Evolutionary conservation across 2,888 invertebrate genomes (phyloP).

Genomic region (Limenitis camilla): DNA sequence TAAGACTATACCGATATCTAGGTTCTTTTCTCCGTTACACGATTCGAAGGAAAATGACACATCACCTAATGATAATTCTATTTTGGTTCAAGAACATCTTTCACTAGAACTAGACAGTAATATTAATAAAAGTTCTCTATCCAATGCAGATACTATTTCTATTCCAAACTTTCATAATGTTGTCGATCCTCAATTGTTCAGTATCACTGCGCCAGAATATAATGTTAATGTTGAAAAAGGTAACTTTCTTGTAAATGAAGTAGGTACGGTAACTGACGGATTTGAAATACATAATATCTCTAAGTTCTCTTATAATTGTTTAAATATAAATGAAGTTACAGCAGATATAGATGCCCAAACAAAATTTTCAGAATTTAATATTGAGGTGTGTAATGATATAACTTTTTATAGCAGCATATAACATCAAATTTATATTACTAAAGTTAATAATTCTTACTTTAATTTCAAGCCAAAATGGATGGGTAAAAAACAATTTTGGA

Average conservation of each 20-base stretch:
- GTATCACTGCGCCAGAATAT: conserved; percentile 11
- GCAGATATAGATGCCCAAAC: conserved; percentile 49
- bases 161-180: conserved; percentile 16
- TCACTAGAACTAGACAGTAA: conserved; percentile 27
- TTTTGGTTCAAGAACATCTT: conserved; percentile 32
- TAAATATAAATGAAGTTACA: conserved; percentile 29
- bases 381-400: conserved; percentile 48
- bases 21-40: conserved; percentile 42
- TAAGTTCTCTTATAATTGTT: conserved; percentile 34
- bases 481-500: conserved; percentile 48
- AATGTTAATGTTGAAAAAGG: conserved; percentile 36
- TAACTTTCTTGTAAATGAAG: conserved; percentile 46
- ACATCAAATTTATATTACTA: not conserved
- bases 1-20: conserved; percentile 38
- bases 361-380: conserved; percentile 45
- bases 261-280: conserved; percentile 23
- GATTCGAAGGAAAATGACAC: conserved; percentile 34
- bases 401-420: not conserved
- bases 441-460: not conserved
- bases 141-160: conserved; percentile 18
- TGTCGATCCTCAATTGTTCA: conserved; percentile 1
- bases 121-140: conserved; percentile 33
- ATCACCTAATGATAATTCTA: conserved; percentile 28
- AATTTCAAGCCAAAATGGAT: conserved; percentile 50
- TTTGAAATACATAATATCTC: conserved; percentile 37